phyloP scores from a whole-genome alignment of 2,888 invertebrate genomes.

The Parnassius apollo region DNA sequence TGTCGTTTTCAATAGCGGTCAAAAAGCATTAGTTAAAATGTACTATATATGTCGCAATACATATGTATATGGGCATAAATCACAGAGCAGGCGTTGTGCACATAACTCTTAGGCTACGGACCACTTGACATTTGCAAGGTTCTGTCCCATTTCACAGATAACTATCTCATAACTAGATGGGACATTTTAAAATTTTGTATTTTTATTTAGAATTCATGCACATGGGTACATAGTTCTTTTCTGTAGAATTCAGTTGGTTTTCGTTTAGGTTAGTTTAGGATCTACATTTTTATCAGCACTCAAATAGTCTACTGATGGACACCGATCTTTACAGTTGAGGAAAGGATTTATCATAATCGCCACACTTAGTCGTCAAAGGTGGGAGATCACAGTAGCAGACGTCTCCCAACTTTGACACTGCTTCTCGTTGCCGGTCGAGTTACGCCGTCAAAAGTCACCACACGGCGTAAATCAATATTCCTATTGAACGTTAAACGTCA shows the following conservation, averaged over 20 bases:
- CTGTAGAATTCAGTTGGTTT: not conserved
- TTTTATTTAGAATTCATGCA: not conserved
- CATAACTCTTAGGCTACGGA: conserved; percentile 68
- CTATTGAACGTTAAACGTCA: too few species aligned
- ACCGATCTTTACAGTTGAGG: too few species aligned
- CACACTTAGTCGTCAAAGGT: too few species aligned
- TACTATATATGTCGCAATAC: conserved; percentile 44
- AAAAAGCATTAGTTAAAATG: conserved; percentile 54
- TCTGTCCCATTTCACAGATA: conserved; percentile 43
- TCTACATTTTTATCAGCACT: too few species aligned
- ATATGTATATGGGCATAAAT: conserved; percentile 67
- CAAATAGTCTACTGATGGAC: too few species aligned
- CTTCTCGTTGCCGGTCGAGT: too few species aligned
- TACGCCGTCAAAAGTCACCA: too few species aligned
- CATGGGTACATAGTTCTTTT: not conserved
- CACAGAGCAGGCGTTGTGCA: conserved; percentile 68
- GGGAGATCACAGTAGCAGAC: too few species aligned
- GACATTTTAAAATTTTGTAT: conserved; percentile 3
- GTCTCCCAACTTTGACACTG: too few species aligned
- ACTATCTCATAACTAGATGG: conserved; percentile 15
- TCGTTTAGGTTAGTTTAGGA: too few species aligned
- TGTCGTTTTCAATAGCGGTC: conserved; percentile 43
- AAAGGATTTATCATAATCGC: too few species aligned
- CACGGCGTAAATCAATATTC: too few species aligned
- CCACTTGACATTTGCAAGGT: conserved; percentile 71